Evolutionary conservation across 1,140 invertebrate genomes (phyloP), one percentile per base, ranked within the genome.

Genomic region (Aphidius ervi): DNA sequence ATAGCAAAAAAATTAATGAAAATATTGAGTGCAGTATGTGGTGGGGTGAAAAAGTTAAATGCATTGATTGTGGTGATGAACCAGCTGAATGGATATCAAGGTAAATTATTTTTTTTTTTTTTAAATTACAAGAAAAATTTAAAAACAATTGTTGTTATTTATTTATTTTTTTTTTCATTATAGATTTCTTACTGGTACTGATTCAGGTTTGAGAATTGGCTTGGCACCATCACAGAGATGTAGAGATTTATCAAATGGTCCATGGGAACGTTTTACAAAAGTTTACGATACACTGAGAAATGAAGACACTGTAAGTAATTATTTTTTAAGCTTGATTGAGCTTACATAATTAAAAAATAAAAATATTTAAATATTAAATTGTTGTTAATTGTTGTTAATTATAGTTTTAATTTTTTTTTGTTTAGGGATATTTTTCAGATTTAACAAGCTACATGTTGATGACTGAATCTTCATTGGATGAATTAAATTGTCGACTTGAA

Each of bases 371-470:
- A 16, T 16, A 16, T 0, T 16, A 16, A 48, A 49, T 46, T 5
- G 50, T 66, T 60, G 9, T 20, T 5, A 16, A n/a, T n/a, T n/a
- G n/a, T n/a, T n/a, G n/a, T n/a, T n/a, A n/a, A n/a, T n/a, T n/a
- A n/a, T n/a, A n/a, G n/a, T n/a, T n/a, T n/a, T n/a, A n/a, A 16
- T 16, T 16, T 16, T 0, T 16, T 16, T 56, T 67, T 62, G 9
- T 39, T 9, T 52, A 81, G 80, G 79, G 78, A 31, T 66, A 76
- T 6, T 82, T 78, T 61, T 66, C 77, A 2, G 80, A 83, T 64
- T 47, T 79, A 31, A 70, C 79, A 2, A 76, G 78, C 43, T 83
- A 76, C 58, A 75, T 80, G 74, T 50, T 82, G 9, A 72, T 82
- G 64, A 72, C 74, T 0, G 64, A 73, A n/a, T 56, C 65, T 7